A percentile compares a stretch with the other conserved stretches of the same genome.
Conservation (phyloP, 2,113 vertebrate species). For the Xiphorhynchus elegans region DNA sequence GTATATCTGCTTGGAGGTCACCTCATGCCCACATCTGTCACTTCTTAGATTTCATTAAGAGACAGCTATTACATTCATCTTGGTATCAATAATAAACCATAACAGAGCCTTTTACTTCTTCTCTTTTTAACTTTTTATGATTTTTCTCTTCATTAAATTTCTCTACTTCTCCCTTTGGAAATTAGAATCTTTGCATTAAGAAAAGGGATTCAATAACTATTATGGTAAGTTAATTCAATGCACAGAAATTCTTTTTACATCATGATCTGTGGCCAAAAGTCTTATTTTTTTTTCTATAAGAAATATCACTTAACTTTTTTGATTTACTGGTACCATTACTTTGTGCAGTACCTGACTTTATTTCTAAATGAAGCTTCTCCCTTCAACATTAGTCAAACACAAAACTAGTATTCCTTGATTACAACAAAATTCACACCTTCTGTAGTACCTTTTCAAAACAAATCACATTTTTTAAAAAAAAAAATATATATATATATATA, state of each 20-base stretch:
- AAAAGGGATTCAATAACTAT: neutral
- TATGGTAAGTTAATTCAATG: neutral
- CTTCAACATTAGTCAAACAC: neutral
- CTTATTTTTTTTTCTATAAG: neutral
- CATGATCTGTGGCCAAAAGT: neutral
- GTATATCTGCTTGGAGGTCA: neutral
- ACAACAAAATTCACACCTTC: neutral
- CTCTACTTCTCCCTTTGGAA: neutral
- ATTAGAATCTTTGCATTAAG: neutral
- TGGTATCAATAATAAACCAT: neutral
- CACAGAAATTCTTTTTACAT: neutral
- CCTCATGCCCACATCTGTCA: neutral
- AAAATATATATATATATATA: neutral
- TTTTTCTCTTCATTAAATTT: neutral
- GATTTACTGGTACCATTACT: neutral
- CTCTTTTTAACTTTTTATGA: neutral
- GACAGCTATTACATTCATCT: neutral
- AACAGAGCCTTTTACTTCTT: neutral
- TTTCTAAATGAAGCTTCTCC: neutral
- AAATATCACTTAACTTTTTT: neutral
- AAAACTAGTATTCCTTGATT: neutral
- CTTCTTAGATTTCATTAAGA: neutral
- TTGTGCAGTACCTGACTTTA: neutral
- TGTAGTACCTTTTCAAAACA: neutral
- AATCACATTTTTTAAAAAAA: neutral